phyloP scores from a whole-genome alignment of 2,113 vertebrate species.

The Gobio gobio region DNA sequence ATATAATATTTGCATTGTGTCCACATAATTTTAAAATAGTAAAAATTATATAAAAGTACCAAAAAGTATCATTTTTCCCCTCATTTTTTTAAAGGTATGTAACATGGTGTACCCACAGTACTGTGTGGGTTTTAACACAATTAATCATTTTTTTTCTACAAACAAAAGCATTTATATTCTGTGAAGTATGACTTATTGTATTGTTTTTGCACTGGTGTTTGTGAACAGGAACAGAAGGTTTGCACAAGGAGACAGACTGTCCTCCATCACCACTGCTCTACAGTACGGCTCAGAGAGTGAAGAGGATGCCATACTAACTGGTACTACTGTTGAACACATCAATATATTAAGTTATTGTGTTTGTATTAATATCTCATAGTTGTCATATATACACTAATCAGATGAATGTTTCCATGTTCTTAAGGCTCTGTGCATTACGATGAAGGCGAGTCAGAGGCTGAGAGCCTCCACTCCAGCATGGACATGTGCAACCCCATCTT shows the following conservation, averaged over 20 bases:
- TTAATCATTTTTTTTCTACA: too few relatives aligned
- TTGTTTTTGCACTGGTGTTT: constrained; percentile 8
- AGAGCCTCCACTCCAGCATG: constrained; percentile 94
- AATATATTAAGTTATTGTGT: not conserved
- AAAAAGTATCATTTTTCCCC: too few relatives aligned
- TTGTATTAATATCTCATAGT: not conserved
- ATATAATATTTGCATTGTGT: not conserved
- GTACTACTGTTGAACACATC: constrained; percentile 68
- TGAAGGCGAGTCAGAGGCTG: constrained; percentile 93
- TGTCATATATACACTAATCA: not conserved
- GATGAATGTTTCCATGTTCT: not conserved
- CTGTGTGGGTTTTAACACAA: too few relatives aligned
- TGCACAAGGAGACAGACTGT: constrained; percentile 93
- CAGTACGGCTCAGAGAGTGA: constrained; percentile 97
- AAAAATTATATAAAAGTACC: too few relatives aligned
- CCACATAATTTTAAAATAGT: not conserved
- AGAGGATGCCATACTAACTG: constrained; percentile 92
- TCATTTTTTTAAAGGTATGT: too few relatives aligned
- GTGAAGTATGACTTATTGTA: not conserved
- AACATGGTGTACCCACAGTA: too few relatives aligned
- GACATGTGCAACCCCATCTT: constrained; percentile 94
- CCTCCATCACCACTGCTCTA: constrained; percentile 96
- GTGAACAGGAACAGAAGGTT: constrained; percentile 87
- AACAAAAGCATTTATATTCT: not conserved
- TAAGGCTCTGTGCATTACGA: constrained; percentile 86